Evolutionary conservation across 2,113 vertebrate genomes (phyloP).

Genomic region (Murina feae): DNA sequence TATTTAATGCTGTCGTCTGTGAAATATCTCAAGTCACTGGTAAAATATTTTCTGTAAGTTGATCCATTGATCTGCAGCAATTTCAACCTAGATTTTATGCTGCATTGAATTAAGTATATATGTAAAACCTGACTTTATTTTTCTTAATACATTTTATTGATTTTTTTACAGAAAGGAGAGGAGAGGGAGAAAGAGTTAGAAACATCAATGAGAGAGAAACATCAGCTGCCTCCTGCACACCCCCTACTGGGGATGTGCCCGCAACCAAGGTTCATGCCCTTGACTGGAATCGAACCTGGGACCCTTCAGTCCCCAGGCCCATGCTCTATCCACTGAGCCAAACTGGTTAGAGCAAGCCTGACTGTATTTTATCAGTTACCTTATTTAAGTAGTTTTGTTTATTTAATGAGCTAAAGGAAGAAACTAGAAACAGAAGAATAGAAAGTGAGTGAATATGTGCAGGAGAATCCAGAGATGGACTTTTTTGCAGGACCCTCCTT

Average conservation of each 20-base stretch:
- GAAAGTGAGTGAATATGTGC: not conserved
- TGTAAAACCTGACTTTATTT: not conserved
- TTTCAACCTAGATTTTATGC: not conserved
- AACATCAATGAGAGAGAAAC: too few relatives aligned
- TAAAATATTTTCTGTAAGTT: not conserved
- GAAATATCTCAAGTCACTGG: not conserved
- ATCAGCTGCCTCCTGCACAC: too few relatives aligned
- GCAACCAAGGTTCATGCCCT: too few relatives aligned
- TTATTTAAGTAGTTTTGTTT: not conserved
- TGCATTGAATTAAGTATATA: not conserved
- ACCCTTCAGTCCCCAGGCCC: too few relatives aligned
- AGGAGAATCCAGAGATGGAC: not conserved
- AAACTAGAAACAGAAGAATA: not conserved
- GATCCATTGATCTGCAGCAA: not conserved
- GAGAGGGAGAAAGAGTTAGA: too few relatives aligned
- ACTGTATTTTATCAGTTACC: not conserved
- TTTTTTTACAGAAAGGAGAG: too few relatives aligned
- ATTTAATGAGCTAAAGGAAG: not conserved
- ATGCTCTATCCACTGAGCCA: too few relatives aligned
- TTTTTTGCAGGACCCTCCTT: not conserved
- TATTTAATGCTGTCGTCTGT: not conserved
- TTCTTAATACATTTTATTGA: too few relatives aligned
- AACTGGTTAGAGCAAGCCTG: not conserved
- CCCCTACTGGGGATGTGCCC: too few relatives aligned
- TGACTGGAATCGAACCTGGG: too few relatives aligned